Conservation (phyloP, 2,888 invertebrate species). For the Idaea aversata region DNA sequence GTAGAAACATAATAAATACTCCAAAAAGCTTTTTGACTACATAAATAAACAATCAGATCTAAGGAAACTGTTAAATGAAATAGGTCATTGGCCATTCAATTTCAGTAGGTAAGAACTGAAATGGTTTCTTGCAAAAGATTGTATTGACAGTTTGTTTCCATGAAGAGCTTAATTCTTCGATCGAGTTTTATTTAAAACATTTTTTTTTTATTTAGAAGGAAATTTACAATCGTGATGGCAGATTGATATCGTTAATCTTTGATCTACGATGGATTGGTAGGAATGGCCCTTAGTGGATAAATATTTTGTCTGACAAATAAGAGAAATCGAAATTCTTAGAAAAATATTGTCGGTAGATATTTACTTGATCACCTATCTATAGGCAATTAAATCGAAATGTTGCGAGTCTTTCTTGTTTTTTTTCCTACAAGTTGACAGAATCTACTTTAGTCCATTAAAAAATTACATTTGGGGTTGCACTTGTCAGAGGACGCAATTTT, state of each 20-base stretch:
- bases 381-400: no score
- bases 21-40: background rate
- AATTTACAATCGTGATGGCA: constrained; percentile 2
- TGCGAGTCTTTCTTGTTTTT: no score
- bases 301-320: no score
- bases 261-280: background rate
- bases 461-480: no score
- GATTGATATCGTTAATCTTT: background rate
- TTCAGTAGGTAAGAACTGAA: constrained; percentile 3
- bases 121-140: constrained; percentile 15
- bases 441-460: no score
- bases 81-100: background rate
- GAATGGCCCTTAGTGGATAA: background rate
- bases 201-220: constrained; percentile 19
- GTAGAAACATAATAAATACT: background rate
- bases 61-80: constrained; percentile 1
- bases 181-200: constrained; percentile 20
- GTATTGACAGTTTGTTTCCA: background rate
- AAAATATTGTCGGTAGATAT: no score
- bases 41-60: constrained; percentile 16
- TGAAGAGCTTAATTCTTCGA: constrained; percentile 6
- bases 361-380: no score
- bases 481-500: no score
- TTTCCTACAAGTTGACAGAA: no score
- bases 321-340: no score